A percentile compares a stretch with the other conserved stretches of the same genome.
Evolutionary conservation across 1,140 invertebrate species (phyloP).

Genomic region (Papilio aristodemus): DNA sequence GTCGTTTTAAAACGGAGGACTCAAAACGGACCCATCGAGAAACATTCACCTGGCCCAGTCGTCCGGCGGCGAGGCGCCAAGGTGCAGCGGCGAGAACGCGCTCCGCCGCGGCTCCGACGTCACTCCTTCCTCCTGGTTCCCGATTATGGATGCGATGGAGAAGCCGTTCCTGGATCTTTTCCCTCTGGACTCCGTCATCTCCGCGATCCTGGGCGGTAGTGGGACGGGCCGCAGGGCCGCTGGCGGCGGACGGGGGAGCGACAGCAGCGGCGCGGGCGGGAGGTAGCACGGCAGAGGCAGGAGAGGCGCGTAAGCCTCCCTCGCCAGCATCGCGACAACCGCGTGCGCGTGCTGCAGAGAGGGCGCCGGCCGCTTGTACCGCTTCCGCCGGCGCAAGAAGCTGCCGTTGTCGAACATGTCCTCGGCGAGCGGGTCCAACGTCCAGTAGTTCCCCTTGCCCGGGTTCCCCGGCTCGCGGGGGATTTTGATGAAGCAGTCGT

Average conservation of each 20-base stretch:
- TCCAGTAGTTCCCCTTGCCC: constrained; percentile 99
- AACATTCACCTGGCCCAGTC: constrained; percentile 79
- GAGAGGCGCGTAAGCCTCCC: constrained; percentile 73
- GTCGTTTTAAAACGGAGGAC: constrained; percentile 49
- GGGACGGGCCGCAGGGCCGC: constrained; percentile 69
- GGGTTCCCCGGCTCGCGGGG: constrained; percentile 98
- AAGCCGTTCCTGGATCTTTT: constrained; percentile 77
- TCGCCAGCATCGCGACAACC: constrained; percentile 72
- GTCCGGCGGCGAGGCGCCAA: constrained; percentile 64
- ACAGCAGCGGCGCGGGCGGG: constrained; percentile 65
- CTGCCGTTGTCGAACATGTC: constrained; percentile 99
- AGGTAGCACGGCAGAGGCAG: constrained; percentile 73
- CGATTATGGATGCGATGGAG: constrained; percentile 77
- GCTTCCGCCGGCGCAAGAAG: constrained; percentile 95
- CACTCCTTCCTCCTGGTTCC: constrained; percentile 56
- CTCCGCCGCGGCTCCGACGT: constrained; percentile 61
- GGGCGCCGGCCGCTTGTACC: constrained; percentile 92
- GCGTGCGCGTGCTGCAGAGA: constrained; percentile 76
- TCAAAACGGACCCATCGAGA: constrained; percentile 52
- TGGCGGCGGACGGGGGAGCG: constrained; percentile 70
- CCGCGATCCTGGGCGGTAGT: constrained; percentile 61
- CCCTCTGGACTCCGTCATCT: constrained; percentile 62
- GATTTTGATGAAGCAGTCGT: constrained; percentile 99
- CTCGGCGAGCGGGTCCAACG: constrained; percentile 96
- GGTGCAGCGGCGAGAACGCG: constrained; percentile 74